phyloP scores from a whole-genome alignment of 2,888 invertebrate genomes.

The Drosophila prolongata region DNA sequence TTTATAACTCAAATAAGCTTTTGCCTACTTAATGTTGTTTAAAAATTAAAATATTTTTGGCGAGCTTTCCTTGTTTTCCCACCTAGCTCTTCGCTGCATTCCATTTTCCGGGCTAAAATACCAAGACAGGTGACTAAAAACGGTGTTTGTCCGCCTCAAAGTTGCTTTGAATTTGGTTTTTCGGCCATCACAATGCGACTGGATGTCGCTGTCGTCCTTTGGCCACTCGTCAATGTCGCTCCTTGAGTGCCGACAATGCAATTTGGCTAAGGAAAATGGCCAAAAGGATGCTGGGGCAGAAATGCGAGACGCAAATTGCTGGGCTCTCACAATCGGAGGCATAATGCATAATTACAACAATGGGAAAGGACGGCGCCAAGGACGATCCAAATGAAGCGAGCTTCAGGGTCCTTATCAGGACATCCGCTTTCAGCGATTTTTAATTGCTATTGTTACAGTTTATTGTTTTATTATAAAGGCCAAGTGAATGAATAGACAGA shows the following conservation, averaged over 20 bases:
- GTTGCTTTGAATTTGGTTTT: slow-evolving; percentile 1
- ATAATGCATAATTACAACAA: slow-evolving; percentile 78
- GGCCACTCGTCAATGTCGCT: slow-evolving; percentile 49
- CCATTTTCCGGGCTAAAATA: neutral
- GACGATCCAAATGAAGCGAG: slow-evolving; percentile 55
- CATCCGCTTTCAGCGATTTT: slow-evolving; percentile 80
- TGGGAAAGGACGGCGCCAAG: slow-evolving; percentile 55
- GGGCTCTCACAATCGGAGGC: slow-evolving; percentile 41
- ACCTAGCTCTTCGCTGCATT: neutral
- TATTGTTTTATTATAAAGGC: slow-evolving; percentile 76
- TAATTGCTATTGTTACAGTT: slow-evolving; percentile 79
- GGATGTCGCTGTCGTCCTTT: slow-evolving; percentile 9
- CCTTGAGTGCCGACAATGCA: slow-evolving; percentile 17
- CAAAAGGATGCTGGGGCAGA: slow-evolving; percentile 11
- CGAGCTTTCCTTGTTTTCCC: neutral
- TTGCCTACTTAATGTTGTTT: no score
- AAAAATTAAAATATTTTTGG: no score
- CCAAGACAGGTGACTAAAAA: slow-evolving; percentile 14
- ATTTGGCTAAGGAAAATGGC: slow-evolving; percentile 9
- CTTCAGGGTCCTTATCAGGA: slow-evolving; percentile 74
- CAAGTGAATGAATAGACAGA: slow-evolving; percentile 69
- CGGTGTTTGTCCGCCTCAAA: slow-evolving; percentile 6
- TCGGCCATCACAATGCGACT: slow-evolving; percentile 4
- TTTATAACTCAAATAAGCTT: no score
- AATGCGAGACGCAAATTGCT: slow-evolving; percentile 5